Base-by-base conservation (phyloP, 2,113 vertebrate species). In the Percina caprodes region DNA sequence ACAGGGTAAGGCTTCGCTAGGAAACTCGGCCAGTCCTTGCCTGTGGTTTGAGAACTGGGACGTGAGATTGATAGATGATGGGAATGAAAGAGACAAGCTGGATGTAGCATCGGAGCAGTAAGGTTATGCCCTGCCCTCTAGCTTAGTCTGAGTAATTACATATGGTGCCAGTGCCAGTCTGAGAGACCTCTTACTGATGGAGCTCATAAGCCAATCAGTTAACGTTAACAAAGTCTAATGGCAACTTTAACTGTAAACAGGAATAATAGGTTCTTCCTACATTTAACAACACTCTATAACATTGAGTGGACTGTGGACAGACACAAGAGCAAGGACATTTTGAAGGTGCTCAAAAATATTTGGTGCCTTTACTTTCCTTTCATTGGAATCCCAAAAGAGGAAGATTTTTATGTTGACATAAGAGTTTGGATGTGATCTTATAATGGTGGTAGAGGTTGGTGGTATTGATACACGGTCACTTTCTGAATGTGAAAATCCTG, bases 11-110 rank as follows among this genome's bases (percentile, higher is more conserved):
- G 73, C 65, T 76, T 77, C 56, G 49, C 6, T 61, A 63, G 83
- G 86, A 82, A 66, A 78, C 80, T 83, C 24, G 72, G 86, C 88
- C 86, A 82, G 74, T 84, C 60, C 66, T 84, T 71, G 75, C 79
- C 84, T 74, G 52, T 79, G 82, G 88, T 82, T 51, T 54, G 48
- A 74, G 69, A 83, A 75, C 55, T 2, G 59, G 70, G 33, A 62
- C 71, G 54, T 69, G 80, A 81, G 74, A 75, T n/a, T 88, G 87
- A 87, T 79, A 77, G 77, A 68, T 89, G 74, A 90, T 73, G 62
- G 54, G 70, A 92, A 69, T 79, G 59, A 85, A 86, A 88, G 76
- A 51, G 88, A 91, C 90, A 88, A 83, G 74, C 66, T 45, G 39
- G 67, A 71, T 61, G 70, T 8, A 51, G 62, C 62, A 78, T 56